A percentile compares a stretch with the other conserved stretches of the same genome.
Conservation (phyloP, 2,888 invertebrate genomes). For the Melipona bicolor region DNA sequence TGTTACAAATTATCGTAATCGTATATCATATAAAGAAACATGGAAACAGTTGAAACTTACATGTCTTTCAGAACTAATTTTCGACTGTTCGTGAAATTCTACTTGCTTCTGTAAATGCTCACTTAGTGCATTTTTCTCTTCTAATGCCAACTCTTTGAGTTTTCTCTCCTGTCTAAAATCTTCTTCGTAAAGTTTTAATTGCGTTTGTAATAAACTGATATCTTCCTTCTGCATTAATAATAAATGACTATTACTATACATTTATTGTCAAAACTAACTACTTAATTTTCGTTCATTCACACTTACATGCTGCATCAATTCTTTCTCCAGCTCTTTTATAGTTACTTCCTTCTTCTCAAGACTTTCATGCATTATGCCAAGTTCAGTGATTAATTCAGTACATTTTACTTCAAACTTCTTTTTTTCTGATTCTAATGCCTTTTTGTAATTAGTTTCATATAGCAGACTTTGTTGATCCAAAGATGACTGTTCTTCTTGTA, state of each 20-base stretch:
- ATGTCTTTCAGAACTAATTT: neutral
- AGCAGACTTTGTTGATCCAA: constrained; percentile 73
- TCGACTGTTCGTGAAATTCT: constrained; percentile 14
- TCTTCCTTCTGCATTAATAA: constrained; percentile 29
- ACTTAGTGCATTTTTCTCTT: constrained; percentile 29
- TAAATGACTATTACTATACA: neutral
- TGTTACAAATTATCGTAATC: neutral
- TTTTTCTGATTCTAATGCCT: constrained; percentile 62
- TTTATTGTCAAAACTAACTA: neutral
- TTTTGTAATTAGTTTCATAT: constrained; percentile 69
- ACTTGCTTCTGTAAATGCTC: constrained; percentile 28
- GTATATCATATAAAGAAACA: neutral
- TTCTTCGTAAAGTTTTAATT: constrained; percentile 49
- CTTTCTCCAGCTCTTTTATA: constrained; percentile 35
- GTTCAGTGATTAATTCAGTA: constrained; percentile 52
- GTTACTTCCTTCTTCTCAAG: constrained; percentile 48
- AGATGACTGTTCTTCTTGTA: constrained; percentile 71
- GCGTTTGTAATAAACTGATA: constrained; percentile 22
- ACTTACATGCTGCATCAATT: constrained; percentile 46
- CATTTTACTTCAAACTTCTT: constrained; percentile 48
- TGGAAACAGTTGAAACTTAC: constrained; percentile 6
- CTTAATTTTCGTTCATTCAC: neutral
- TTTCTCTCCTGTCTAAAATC: constrained; percentile 47
- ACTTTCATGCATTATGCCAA: constrained; percentile 36
- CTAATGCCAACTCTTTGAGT: constrained; percentile 31